Base-by-base conservation (phyloP, 1,140 invertebrate species). In the Philopotamus ludificatus region DNA sequence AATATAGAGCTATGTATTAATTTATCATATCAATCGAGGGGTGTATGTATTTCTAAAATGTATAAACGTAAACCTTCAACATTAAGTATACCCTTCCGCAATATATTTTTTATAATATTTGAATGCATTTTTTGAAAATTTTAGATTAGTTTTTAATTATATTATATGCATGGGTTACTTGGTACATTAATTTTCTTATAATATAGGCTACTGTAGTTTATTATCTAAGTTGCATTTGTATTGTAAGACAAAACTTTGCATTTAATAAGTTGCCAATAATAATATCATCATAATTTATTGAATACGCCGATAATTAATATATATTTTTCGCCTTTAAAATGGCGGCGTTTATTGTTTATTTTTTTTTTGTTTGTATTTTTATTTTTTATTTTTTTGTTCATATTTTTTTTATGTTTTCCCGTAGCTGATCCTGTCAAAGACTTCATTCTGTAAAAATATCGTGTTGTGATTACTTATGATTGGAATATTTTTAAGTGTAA, bases 351-450 rank as follows among this genome's bases (percentile, higher is more conserved):
- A 25, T 49, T 65, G 20, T 47, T 50, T 18, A 34, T 51, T 28
- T 3, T 50, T 50, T 8, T 12, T 50, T 26, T 20, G 39, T 34
- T 39, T 39, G 28, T 53, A 51, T 42, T 47, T 59, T 26, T 59
- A 53, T 42, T 63, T 34, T 47, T 49, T 67, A 54, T 39, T 62
- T 45, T 61, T 55, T 39, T 45, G 15, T 54, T 18, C 26, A 42
- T 49, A 18, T 57, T 22, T 62, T 50, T 67, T 42, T 55, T 58
- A 22, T 59, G 45, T 53, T 55, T 66, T 59, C 44, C 42, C 58
- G 26, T 70, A 70, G 55, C 41, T 63, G 64, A 63, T 60, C 54
- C 64, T 66, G 64, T 63, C 44, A 50, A 45, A 59, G 54, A 42
- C 41, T 59, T 50, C 60, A 25, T 58, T 39, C 49, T 25, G 23